Percentiles rank a stretch among this genome's conserved stretches.
These are phyloP conservation scores for Crotalus horridus DNA, from an alignment of 2,113 vertebrate species.

Conservation along the genomic window DNA sequence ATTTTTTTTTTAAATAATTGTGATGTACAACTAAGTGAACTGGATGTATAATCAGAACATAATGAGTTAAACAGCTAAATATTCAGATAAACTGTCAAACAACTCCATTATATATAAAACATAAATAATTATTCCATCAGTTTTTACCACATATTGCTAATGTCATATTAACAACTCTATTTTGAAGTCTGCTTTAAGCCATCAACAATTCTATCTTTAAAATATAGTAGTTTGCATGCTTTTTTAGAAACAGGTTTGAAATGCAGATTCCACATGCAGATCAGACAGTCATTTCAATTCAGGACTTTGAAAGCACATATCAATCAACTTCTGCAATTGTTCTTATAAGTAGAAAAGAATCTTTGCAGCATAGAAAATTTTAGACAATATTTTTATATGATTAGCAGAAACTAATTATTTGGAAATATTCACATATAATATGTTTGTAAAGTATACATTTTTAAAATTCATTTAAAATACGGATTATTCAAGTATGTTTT, in stretches of 20 bases:
- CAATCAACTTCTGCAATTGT: constrained; percentile 62
- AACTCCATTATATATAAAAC: constrained; percentile 39
- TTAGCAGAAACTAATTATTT: accelerated
- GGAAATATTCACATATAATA: accelerated
- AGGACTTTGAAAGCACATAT: constrained; percentile 63
- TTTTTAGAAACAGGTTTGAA: constrained; percentile 57
- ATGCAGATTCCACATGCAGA: constrained; percentile 59
- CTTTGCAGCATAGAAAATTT: constrained; percentile 9
- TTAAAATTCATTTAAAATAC: not conserved
- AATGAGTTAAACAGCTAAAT: constrained; percentile 53
- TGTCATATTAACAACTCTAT: not conserved
- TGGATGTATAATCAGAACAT: constrained; percentile 35
- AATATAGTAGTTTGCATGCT: constrained; percentile 33
- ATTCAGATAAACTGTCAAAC: constrained; percentile 38
- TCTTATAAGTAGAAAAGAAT: constrained; percentile 38
- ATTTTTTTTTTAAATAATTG: constrained; percentile 7
- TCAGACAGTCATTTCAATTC: constrained; percentile 57
- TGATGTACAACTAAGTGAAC: constrained; percentile 12
- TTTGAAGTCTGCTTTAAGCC: constrained; percentile 33
- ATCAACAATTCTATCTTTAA: constrained; percentile 27
- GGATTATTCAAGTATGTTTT: not conserved
- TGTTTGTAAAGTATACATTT: not conserved
- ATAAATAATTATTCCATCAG: constrained; percentile 30
- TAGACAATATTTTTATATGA: not conserved
- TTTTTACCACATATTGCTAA: constrained; percentile 21